Base-by-base conservation (phyloP, 1,140 invertebrate genomes). In the Drosophila tsacasi region DNA sequence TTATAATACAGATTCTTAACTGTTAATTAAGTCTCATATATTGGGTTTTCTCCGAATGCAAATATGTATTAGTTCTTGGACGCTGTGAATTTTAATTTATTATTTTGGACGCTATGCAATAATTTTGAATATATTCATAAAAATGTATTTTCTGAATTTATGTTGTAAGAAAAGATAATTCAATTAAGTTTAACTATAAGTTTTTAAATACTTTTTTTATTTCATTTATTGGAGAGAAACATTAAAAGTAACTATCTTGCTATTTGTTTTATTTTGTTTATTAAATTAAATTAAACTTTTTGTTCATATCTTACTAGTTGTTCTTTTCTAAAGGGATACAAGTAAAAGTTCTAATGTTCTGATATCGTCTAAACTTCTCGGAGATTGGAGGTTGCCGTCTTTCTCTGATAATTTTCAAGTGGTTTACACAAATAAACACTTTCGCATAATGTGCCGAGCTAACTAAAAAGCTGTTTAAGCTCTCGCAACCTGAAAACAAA, bases 391-490 rank as follows among this genome's bases (percentile, higher is more conserved):
- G 13, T 10, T 17, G 50, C 0, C 7, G 50, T 0, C 7, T 21
- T 35, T 54, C 52, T 15, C 19, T 5, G 39, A 17, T 61, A 30
- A 23, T 25, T 19, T 44, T 44, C 23, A 35, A 44, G n/a, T 63
- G 44, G 27, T 17, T 63, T 62, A 63, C 57, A 65, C 39, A 50
- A 76, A 76, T 66, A 52, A 46, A 66, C 32, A 76, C 52, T 68
- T 77, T 77, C 25, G 13, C 59, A 54, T 54, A 23, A 68, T 69
- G 37, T 35, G 37, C 27, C 47, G n/a, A 57, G 54, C 50, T 32
- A 52, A 37, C 49, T 63, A 46, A 80, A 84, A 82, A 87, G 84
- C 84, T 90, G 77, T 84, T 89, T 75, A 89, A 87, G 85, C 85
- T 87, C 81, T 74, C 67, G 63, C 55, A 60, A 37, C 35, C 21